These are phyloP conservation scores for Pionites leucogaster DNA, from an alignment of 2,113 vertebrate species.

Conservation along the genomic window DNA sequence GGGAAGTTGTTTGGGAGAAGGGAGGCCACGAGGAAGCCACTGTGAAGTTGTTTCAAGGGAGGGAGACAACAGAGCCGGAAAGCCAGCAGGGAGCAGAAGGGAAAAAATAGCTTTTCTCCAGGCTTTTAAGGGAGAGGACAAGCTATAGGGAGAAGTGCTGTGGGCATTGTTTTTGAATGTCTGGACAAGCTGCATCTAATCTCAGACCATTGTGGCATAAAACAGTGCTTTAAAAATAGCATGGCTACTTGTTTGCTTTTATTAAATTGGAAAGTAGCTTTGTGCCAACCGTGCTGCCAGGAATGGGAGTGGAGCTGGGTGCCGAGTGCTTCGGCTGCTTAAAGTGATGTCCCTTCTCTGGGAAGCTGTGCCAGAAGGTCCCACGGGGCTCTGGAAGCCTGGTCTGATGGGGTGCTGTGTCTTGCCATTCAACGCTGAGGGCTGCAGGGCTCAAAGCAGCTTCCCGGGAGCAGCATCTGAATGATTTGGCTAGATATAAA, in stretches of 20 bases:
- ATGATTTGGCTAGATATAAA: background rate
- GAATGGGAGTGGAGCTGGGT: background rate
- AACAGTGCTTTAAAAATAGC: slow-evolving; percentile 48
- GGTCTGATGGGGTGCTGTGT: background rate
- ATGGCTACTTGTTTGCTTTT: background rate
- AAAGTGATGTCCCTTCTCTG: background rate
- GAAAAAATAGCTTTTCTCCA: slow-evolving; percentile 58
- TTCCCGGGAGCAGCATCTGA: background rate
- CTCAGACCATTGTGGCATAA: slow-evolving; percentile 44
- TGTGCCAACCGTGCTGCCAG: background rate
- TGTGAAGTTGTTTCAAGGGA: slow-evolving; percentile 64
- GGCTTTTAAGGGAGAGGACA: slow-evolving; percentile 42
- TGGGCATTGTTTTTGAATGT: slow-evolving; percentile 51
- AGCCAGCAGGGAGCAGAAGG: slow-evolving; percentile 54
- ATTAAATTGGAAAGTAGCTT: background rate
- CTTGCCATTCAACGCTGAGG: fast-evolving
- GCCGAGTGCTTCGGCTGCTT: background rate
- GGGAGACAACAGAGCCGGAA: slow-evolving; percentile 60
- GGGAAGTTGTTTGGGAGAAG: slow-evolving; percentile 64
- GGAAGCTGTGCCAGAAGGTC: background rate
- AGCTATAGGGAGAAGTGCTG: background rate
- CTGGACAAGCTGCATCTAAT: slow-evolving; percentile 40
- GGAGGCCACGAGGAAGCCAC: slow-evolving; percentile 52
- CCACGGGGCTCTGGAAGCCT: background rate
- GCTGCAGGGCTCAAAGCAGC: background rate